These are phyloP conservation scores for Syrista parreyssii DNA, from an alignment of 2,888 invertebrate genomes.

Conservation along the genomic window DNA sequence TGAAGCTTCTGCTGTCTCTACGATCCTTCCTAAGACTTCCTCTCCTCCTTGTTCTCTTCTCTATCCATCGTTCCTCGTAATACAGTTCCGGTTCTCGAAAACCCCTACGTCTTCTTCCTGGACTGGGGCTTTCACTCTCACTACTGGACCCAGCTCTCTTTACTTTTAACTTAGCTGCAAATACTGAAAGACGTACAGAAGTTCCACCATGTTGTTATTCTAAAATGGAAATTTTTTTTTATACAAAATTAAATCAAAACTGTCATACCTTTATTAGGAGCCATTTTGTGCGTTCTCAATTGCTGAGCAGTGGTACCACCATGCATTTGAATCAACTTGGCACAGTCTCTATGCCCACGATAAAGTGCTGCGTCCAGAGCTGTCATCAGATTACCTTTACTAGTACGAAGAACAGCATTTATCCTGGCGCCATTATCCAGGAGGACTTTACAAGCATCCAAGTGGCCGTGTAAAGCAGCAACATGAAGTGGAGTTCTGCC, in stretches of 20 bases:
- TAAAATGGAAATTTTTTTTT: not conserved
- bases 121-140: constrained; percentile 43
- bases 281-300: constrained; percentile 43
- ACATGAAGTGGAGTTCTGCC: constrained; percentile 94
- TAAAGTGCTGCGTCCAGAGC: constrained; percentile 92
- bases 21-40: constrained; percentile 48
- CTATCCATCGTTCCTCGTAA: constrained; percentile 59
- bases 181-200: constrained; percentile 40
- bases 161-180: constrained; percentile 57
- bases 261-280: constrained; percentile 50
- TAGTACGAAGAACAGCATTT: constrained; percentile 85
- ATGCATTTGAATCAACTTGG: constrained; percentile 91
- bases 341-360: constrained; percentile 88
- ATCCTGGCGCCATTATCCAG: constrained; percentile 87
- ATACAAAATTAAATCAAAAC: not conserved
- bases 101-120: constrained; percentile 33
- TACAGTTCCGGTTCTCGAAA: constrained; percentile 49
- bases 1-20: constrained; percentile 60
- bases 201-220: not conserved
- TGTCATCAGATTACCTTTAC: constrained; percentile 87
- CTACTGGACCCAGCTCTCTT: constrained; percentile 53
- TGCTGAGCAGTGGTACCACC: constrained; percentile 83
- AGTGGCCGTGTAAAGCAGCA: constrained; percentile 92
- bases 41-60: constrained; percentile 49
- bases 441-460: constrained; percentile 90